Evolutionary conservation across 2,888 invertebrate species (phyloP).

Genomic region (Allolobophora icterica): DNA sequence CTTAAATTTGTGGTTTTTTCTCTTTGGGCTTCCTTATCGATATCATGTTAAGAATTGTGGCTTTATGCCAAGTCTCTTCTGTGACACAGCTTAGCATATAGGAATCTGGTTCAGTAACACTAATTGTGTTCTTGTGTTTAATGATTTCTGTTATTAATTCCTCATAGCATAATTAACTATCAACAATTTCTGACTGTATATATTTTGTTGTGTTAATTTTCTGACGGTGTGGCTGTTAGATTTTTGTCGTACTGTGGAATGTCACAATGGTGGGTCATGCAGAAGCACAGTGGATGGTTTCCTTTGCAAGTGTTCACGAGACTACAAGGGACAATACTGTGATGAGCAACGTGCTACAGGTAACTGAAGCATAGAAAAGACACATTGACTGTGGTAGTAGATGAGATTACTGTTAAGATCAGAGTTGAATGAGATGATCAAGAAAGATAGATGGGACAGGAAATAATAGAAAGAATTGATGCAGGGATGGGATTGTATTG

Average conservation of each 20-base stretch:
- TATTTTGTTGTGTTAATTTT: too few relatives aligned
- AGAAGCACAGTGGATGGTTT: not conserved
- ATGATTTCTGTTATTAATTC: not conserved
- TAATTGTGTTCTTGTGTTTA: not conserved
- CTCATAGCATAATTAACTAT: not conserved
- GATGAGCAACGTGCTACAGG: not conserved
- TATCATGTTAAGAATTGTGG: not conserved
- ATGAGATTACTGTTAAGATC: not conserved
- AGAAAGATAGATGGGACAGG: not conserved
- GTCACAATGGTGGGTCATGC: slow-evolving; percentile 11
- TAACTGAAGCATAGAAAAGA: not conserved
- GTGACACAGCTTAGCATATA: not conserved
- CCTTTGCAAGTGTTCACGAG: not conserved
- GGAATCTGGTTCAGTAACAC: not conserved
- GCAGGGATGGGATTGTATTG: not conserved
- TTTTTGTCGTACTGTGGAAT: slow-evolving; percentile 12
- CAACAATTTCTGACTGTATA: too few relatives aligned
- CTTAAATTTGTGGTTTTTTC: not conserved
- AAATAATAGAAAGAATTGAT: not conserved
- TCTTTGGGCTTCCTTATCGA: not conserved
- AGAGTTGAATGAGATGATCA: not conserved
- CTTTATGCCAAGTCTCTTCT: not conserved
- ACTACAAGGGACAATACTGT: slow-evolving; percentile 24
- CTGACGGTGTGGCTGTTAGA: not conserved
- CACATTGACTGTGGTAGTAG: not conserved